phyloP scores from a whole-genome alignment of 2,797 vertebrate species.

The Rallus crepitans region DNA sequence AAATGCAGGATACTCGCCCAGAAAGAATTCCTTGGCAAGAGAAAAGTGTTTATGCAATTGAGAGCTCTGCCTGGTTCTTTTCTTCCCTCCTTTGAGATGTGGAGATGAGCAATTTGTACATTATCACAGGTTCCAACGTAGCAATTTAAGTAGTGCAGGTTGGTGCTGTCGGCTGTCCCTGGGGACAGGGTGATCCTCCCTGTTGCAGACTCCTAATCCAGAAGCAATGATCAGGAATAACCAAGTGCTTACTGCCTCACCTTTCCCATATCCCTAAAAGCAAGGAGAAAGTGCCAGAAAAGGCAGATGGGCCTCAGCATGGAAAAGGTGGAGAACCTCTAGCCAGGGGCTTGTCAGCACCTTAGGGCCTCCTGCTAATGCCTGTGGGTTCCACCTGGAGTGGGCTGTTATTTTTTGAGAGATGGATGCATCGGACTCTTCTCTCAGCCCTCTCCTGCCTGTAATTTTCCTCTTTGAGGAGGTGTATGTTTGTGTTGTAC shows the following conservation, averaged over 20 bases:
- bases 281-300: background rate
- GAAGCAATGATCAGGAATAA: background rate
- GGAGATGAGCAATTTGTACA: background rate
- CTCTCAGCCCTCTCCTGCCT: background rate
- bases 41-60: background rate
- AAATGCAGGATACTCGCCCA: background rate
- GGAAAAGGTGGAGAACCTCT: background rate
- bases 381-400: background rate
- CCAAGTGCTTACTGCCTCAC: background rate
- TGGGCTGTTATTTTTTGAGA: background rate
- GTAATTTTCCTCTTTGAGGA: background rate
- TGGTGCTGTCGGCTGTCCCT: background rate
- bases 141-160: background rate
- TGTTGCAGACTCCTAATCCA: background rate
- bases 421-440: background rate
- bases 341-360: background rate
- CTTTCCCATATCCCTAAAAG: background rate
- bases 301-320: background rate
- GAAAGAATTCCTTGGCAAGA: background rate
- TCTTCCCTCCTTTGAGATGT: background rate
- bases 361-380: background rate
- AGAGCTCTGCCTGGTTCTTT: constrained; percentile 1
- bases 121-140: background rate
- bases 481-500: background rate
- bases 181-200: background rate